Evolutionary conservation across 2,888 invertebrate genomes (phyloP).

Genomic region (Thera obeliscata): DNA sequence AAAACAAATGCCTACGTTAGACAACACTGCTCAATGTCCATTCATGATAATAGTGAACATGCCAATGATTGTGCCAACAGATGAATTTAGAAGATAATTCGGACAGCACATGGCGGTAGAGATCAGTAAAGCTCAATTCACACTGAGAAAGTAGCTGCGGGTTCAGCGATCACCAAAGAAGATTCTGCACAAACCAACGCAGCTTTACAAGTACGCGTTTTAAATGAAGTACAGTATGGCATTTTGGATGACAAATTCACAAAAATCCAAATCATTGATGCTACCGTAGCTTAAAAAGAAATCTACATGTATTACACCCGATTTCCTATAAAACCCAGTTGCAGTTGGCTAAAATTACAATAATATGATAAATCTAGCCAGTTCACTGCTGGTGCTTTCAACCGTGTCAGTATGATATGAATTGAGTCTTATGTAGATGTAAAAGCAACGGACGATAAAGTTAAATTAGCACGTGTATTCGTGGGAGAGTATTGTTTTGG

Average conservation of each 20-base stretch:
- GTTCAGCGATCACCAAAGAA: background rate
- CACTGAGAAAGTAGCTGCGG: background rate
- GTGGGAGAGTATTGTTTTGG: constrained; percentile 27
- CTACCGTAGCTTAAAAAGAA: too few relatives aligned
- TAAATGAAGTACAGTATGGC: background rate
- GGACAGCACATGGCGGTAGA: constrained; percentile 5
- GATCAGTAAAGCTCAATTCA: constrained; percentile 1
- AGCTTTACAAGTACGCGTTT: too few relatives aligned
- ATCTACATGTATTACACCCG: too few relatives aligned
- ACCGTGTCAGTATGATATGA: background rate
- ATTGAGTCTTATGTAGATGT: background rate
- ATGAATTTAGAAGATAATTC: constrained; percentile 12
- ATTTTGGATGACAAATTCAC: background rate
- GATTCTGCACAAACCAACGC: background rate
- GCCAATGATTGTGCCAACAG: constrained; percentile 12
- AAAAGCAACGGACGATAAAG: constrained; percentile 11
- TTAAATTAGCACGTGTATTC: constrained; percentile 21
- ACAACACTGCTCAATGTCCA: background rate
- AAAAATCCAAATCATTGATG: too few relatives aligned
- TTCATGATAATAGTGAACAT: constrained; percentile 13
- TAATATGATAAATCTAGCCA: background rate
- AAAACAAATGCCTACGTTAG: constrained; percentile 3
- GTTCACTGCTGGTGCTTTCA: background rate
- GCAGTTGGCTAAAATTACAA: background rate
- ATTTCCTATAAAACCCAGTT: too few relatives aligned